Evolutionary conservation across 2,113 vertebrate genomes (phyloP), one percentile per base, ranked within the genome.

Genomic region (Typhlomys cinereus): DNA sequence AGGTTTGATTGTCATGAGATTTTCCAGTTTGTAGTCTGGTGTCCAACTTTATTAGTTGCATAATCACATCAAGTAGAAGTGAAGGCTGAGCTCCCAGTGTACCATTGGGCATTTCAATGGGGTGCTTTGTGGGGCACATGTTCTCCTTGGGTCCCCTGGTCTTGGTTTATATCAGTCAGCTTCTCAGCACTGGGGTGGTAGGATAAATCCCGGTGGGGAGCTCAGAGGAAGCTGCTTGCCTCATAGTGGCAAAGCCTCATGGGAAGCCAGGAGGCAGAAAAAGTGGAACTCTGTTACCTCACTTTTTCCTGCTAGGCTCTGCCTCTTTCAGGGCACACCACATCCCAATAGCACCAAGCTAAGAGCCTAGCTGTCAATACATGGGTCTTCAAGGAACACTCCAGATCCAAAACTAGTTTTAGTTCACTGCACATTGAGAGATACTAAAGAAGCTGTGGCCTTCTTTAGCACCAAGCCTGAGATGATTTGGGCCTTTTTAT

Each of bases 391-490:
- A 7, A 27, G n/a, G 50, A 44, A 9, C 7, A 10, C 18, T n/a
- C 74, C 36, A 41, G 7, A 88, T 15, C 71, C 17, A 41, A 64
- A 27, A 7, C 39, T 54, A 41, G 29, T 46, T 18, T 18, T 41
- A 23, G 46, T 73, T 27, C 0, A 41, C 46, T 31, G n/a, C 25
- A 27, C 2, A 34, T 8, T n/a, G 13, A 21, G 69, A 81, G 50
- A 50, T 41, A 5, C 13, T 1, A 12, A 7, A 36, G 79, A 39
- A 12, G 2, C 2, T 0, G 31, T 2, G 0, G 0, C 61, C 11
- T 0, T 21, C 5, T n/a, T 9, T 2, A 44, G 36, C 2, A 13
- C 10, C 31, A 4, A 48, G 4, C 15, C 18, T 3, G 4, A 25
- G 31, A 64, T 64, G 29, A n/a, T n/a, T n/a, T n/a, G n/a, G n/a